These are phyloP conservation scores for Ommatoiulus sabulosus DNA, from an alignment of 2,888 invertebrate genomes.

Conservation along the genomic window DNA sequence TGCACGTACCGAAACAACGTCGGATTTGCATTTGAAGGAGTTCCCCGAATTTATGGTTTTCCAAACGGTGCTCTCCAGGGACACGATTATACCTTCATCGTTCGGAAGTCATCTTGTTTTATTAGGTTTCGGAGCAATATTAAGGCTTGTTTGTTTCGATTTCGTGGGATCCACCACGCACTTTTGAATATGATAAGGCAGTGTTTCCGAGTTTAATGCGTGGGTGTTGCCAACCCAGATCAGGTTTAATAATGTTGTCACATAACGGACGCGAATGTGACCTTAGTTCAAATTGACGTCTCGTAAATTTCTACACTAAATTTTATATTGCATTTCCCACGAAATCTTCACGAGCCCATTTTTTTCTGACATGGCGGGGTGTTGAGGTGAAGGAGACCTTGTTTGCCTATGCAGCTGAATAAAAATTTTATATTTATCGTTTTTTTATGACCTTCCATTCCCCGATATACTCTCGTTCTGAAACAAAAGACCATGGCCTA, in stretches of 20 bases:
- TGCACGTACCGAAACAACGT: background rate
- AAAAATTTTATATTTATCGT: conserved; percentile 36
- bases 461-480: background rate
- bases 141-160: background rate
- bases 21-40: background rate
- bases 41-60: background rate
- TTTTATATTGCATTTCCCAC: conserved; percentile 20
- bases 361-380: background rate
- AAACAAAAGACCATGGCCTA: conserved; percentile 11
- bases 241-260: conserved; percentile 30
- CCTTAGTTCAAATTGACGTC: conserved; percentile 40
- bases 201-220: background rate
- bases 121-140: background rate
- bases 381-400: background rate
- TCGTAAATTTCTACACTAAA: conserved; percentile 39
- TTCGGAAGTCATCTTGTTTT: background rate
- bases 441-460: conserved; percentile 3
- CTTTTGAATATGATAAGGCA: background rate
- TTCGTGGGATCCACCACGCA: background rate
- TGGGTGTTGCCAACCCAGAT: background rate
- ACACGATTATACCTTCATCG: background rate
- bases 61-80: background rate
- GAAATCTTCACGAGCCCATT: background rate
- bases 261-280: background rate
- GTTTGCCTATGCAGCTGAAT: conserved; percentile 40